Base-by-base conservation (phyloP, 2,113 vertebrate genomes). In the Diphyllodes magnificus region DNA sequence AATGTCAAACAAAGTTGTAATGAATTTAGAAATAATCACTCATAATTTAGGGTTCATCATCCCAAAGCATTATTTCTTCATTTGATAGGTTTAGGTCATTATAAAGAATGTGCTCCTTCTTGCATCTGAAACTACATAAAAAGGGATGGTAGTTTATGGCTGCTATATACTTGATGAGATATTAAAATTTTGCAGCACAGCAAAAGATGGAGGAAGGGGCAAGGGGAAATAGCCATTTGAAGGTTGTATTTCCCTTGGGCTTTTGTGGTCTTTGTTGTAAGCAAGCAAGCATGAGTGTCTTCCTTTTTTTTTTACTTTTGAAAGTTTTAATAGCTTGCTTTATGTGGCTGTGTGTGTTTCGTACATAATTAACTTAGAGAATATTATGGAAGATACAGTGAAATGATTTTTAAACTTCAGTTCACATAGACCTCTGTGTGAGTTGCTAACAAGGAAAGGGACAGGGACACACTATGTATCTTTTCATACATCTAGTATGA, bases 21-120 rank as follows among this genome's bases (percentile, higher is more conserved):
- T 95, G 80, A 97, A 97, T 96, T 96, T 95, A 95, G 86, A 97
- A 97, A 96, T 96, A 97, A 96, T 97, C 81, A 84, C 68, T 94
- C 33, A 42, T 96, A 96, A 97, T 97, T 98, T 96, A 97, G 90
- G 95, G 86, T 94, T 96, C 88, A 95, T 97, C 82, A 86, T 93
- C 90, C 53, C 88, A 65, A 72, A 96, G 66, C 0, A 7, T 97
- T 96, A 97, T 97, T 98, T 97, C 87, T 97, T 97, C 82, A 88
- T 97, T 88, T 92, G 77, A 85, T 94, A 94, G 37, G 90, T 93
- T 97, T 97, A 96, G 77, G 45, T 93, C 90, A 89, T 97, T 97
- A 92, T 82, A 95, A 95, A 96, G 73, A 93, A 93, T 95, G 70
- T 96, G 71, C 69, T 97, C 33, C 87, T 96, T 97, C 91, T 94